Evolutionary conservation across 1,140 invertebrate genomes (phyloP), one percentile per base, ranked within the genome.

Genomic region (Bombus breviceps): DNA sequence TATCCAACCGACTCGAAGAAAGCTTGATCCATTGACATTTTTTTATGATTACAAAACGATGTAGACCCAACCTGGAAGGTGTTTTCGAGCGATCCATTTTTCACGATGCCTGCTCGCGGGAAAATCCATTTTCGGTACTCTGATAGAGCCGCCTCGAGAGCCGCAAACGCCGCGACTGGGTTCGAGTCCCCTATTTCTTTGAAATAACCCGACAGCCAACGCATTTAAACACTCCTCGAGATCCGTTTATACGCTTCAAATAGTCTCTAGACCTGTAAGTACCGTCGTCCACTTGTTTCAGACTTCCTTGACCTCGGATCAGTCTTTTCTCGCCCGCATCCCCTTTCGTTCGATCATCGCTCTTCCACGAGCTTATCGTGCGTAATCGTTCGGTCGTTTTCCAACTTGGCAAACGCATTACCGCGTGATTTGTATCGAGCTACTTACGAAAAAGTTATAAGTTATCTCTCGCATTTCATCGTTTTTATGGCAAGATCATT

Each of bases 171-270:
- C 34, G n/a, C 9, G 32, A 32, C 25, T 37, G 66, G 5, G 22
- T 28, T 25, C 53, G 22, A 28, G 32, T 53, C 73, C 75, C 15
- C 74, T 89, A 88, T 86, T 86, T 92, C 82, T 68, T 74, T 81
- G 62, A 90, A 86, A 92, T 92, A 86, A 84, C 72, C 47, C 79
- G 47, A 77, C 74, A 75, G 78, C 62, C 57, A 62, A 6, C 39
- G 64, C 39, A n/a, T 73, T 89, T 81, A 83, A 91, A 88, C 90
- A 86, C 80, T 81, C 13, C 79, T 73, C 39, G 57, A 69, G 71
- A 25, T 43, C 25, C 57, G 71, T 81, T 84, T 90, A 90, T 47
- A 71, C 73, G 68, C 73, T 83, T 82, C 72, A 80, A 89, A 79
- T 57, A 39, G 18, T 57, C 68, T 37, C 64, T 81, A 28, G n/a